phyloP scores from a whole-genome alignment of 2,113 vertebrate genomes.

The Eupsittula cactorum region DNA sequence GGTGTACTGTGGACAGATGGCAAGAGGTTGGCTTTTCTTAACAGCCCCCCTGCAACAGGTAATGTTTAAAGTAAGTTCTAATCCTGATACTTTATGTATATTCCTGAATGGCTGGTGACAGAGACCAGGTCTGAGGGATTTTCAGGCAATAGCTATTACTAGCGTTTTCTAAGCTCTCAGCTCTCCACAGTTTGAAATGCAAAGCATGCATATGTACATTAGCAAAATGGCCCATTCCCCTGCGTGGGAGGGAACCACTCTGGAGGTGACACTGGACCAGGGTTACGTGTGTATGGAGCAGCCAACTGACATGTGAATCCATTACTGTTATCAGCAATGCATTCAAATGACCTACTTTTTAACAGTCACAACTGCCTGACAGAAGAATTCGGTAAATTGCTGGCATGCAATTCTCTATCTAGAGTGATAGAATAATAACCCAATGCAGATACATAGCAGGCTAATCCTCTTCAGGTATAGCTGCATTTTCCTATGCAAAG shows the following conservation, averaged over 20 bases:
- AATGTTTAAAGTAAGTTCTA: neutral
- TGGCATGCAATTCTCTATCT: neutral
- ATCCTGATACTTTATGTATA: neutral
- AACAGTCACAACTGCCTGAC: slow-evolving; percentile 5
- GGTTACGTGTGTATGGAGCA: slow-evolving; percentile 30
- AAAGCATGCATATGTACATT: slow-evolving; percentile 30
- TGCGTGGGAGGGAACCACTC: neutral
- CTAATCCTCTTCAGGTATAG: slow-evolving; percentile 4
- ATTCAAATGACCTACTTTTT: slow-evolving; percentile 65
- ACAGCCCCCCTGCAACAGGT: neutral
- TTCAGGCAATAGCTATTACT: neutral
- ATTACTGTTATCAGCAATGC: slow-evolving; percentile 60
- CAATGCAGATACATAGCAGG: neutral
- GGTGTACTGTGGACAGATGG: neutral
- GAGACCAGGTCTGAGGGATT: neutral
- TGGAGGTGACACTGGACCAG: slow-evolving; percentile 56
- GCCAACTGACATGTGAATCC: slow-evolving; percentile 45
- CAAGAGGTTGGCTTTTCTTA: neutral
- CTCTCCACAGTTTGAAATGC: slow-evolving; percentile 28
- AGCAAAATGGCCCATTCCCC: slow-evolving; percentile 35
- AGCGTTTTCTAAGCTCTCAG: neutral
- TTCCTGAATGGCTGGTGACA: neutral
- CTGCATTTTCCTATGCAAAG: neutral
- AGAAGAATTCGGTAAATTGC: slow-evolving; percentile 28
- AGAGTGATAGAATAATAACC: neutral